phyloP scores from a whole-genome alignment of 2,797 vertebrate genomes.

The Pangasius macronema region DNA sequence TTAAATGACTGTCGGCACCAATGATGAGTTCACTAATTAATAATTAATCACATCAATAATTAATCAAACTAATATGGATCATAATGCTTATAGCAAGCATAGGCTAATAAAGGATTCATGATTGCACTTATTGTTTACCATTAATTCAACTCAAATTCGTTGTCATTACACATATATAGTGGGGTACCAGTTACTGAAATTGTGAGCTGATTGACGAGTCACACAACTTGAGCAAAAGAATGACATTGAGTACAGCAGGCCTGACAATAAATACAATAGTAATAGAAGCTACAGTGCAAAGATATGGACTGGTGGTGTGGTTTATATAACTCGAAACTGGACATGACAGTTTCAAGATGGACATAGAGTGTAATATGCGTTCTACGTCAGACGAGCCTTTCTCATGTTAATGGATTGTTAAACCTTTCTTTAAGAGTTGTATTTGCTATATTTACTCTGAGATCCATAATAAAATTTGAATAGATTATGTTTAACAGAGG shows the following conservation, averaged over 20 bases:
- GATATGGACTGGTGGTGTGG: not conserved
- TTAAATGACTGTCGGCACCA: not conserved
- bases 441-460: not conserved
- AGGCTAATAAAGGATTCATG: not conserved
- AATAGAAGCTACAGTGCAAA: not conserved
- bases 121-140: not conserved
- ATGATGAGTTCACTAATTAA: conserved; percentile 23
- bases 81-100: not conserved
- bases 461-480: not conserved
- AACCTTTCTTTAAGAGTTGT: not conserved
- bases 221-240: not conserved
- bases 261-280: not conserved
- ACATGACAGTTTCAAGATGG: not conserved
- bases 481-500: not conserved
- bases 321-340: not conserved
- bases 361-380: not conserved
- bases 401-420: not conserved
- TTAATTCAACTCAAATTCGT: not conserved
- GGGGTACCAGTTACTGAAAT: not conserved
- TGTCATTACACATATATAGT: not conserved
- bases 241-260: not conserved
- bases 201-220: not conserved
- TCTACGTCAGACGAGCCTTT: too few species aligned
- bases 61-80: not conserved
- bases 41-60: conserved; percentile 13